Base-by-base conservation (phyloP, 2,113 vertebrate species). In the Cheilinus undulatus region DNA sequence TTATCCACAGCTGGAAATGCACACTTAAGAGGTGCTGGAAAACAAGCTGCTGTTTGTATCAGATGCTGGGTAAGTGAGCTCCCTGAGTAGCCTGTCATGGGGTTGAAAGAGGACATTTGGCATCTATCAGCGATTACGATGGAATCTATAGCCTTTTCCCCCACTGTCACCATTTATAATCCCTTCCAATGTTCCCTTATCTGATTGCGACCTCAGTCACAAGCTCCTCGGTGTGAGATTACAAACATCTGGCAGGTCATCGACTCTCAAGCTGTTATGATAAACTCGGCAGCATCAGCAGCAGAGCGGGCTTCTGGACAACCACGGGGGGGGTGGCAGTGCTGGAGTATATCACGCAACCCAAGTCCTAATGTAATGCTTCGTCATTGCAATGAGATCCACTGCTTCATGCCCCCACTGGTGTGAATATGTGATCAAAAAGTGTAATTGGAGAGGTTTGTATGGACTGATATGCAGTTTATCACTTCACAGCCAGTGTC, bases 201-300 rank as follows among this genome's bases (percentile, higher is more conserved):
- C 89, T 88, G 87, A 87, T 86, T 73, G 77, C 58, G 40, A 69
- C 40, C 78, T 69, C 57, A 53, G 79, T 79, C 82, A 82, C 76
- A 81, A 73, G 87, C 85, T 80, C 74, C 81, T 82, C 78, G 17
- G 80, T 82, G 77, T 85, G 86, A 90, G 89, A 91, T 91, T 92
- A 89, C 85, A 85, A 89, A 92, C 89, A 90, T 91, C 90, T 92
- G 91, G 87, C 75, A 36, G 81, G 81, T 90, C 88, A 90, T 90
- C 87, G 76, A 85, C 84, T 75, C 80, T 85, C 88, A 91, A 90
- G 82, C 88, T 86, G 89, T 88, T 88, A 36, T 36, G 80, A 88
- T 88, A 76, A 89, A 87, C 77, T 71, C 60, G 2, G 72, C 59
- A 70, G 65, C 23, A 67, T 17, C 42, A 2, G 72, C 59, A 66